Evolutionary conservation across 2,113 vertebrate genomes (phyloP), one percentile per base, ranked within the genome.

Genomic region (Coturnix japonica): DNA sequence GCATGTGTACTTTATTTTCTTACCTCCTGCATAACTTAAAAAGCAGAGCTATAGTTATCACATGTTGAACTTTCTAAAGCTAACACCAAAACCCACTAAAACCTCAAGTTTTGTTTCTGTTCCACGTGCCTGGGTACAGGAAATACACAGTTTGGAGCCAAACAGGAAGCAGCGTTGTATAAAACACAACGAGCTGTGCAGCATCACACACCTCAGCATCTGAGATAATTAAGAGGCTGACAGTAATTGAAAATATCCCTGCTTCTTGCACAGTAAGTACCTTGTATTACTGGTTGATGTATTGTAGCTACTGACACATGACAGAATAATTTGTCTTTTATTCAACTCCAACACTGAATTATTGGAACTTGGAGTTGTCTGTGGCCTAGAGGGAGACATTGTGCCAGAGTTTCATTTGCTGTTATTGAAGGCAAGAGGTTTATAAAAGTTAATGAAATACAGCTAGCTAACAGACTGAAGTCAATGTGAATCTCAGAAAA

Each of bases 361-460:
- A 92, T 63, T 76, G 83, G 71, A 74, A 87, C 67, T 6, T 64
- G 75, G 84, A 96, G 51, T 89, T 90, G 85, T 87, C 87, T 93
- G 33, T 82, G 80, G 89, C 94, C 95, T 93, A 93, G 93, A 95
- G 95, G 92, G 95, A 95, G 95, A 77, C 87, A 90, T 89, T 49
- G 78, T 81, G 75, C 69, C 17, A 7, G 71, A 94, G 78, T 95
- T 96, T 91, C 94, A 95, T 94, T 96, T 93, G 93, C 88, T 90
- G 83, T 90, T 96, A 93, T 91, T 71, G 95, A 97, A 96, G 95
- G 88, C 78, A 95, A 77, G 91, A 96, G 84, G 89, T 94, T 96
- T 97, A 95, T 94, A 97, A 94, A 96, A 95, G 85, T 60, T 89
- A 96, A 95, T 97, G 95, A 95, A 95, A 96, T 87, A 93, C 64